Evolutionary conservation across 2,113 vertebrate species (phyloP).

Genomic region (Scopus umbretta): DNA sequence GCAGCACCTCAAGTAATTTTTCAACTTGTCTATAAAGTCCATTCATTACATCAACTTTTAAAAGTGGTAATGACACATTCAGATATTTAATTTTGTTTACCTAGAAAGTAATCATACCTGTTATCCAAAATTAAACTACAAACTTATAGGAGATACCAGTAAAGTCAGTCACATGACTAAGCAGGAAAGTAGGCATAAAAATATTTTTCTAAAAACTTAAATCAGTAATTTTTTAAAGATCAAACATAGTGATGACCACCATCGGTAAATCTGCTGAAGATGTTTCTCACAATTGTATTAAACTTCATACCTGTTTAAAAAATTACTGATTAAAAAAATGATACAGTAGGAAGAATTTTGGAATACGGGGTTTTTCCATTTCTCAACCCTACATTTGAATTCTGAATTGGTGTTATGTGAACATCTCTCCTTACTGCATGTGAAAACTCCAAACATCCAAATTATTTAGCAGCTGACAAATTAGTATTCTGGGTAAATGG

Average conservation of each 20-base stretch:
- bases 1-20: neutral
- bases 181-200: neutral
- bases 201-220: neutral
- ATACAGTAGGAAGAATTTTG: neutral
- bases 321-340: neutral
- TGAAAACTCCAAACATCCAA: neutral
- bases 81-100: neutral
- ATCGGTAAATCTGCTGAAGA: neutral
- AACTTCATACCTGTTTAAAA: neutral
- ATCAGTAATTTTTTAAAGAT: neutral
- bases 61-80: neutral
- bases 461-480: neutral
- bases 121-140: neutral
- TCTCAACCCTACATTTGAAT: neutral
- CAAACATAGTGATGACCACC: neutral
- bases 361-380: neutral
- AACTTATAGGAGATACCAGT: neutral
- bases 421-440: neutral
- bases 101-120: neutral
- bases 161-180: neutral
- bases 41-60: neutral
- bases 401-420: fast-evolving
- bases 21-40: neutral
- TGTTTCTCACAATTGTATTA: neutral
- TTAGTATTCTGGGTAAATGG: neutral